Percentiles rank a stretch among this genome's conserved stretches.
Conservation (phyloP, 2,797 vertebrate species). For the Betta splendens region DNA sequence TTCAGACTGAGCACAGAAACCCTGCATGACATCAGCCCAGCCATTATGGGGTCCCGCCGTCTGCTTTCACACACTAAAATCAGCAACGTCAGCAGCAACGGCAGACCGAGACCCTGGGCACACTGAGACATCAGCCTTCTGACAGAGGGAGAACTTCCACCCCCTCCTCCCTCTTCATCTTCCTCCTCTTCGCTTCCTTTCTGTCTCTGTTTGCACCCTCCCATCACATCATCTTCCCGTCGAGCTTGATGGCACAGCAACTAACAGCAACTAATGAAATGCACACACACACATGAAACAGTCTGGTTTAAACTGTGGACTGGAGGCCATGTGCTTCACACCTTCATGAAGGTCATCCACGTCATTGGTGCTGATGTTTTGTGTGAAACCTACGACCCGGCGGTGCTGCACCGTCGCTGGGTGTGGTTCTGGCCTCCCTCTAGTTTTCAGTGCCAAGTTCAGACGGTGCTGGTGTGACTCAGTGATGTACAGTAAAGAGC, state of each 20-base stretch:
- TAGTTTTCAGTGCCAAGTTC: too few relatives aligned
- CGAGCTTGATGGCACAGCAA: slow-evolving; percentile 44
- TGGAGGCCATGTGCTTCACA: too few relatives aligned
- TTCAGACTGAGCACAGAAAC: slow-evolving; percentile 63
- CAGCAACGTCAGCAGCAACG: too few relatives aligned
- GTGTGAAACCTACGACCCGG: too few relatives aligned
- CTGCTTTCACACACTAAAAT: slow-evolving; percentile 77
- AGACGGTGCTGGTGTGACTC: slow-evolving; percentile 3
- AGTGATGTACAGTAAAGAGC: background rate
- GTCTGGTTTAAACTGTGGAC: too few relatives aligned
- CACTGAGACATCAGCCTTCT: too few relatives aligned
- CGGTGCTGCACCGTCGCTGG: too few relatives aligned
- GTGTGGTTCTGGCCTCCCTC: too few relatives aligned
- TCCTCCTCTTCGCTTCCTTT: slow-evolving; percentile 1
- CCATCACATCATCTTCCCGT: slow-evolving; percentile 48
- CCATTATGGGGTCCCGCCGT: slow-evolving; percentile 73
- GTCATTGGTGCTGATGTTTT: too few relatives aligned
- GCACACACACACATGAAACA: background rate
- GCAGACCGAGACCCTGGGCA: too few relatives aligned
- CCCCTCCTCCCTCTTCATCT: background rate
- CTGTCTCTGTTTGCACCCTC: slow-evolving; percentile 25
- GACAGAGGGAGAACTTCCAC: slow-evolving; percentile 9
- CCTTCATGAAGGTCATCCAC: too few relatives aligned
- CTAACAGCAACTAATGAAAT: slow-evolving; percentile 16
- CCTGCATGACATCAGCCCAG: slow-evolving; percentile 69